Base-by-base conservation (phyloP, 2,888 invertebrate genomes). In the Timema cristinae region DNA sequence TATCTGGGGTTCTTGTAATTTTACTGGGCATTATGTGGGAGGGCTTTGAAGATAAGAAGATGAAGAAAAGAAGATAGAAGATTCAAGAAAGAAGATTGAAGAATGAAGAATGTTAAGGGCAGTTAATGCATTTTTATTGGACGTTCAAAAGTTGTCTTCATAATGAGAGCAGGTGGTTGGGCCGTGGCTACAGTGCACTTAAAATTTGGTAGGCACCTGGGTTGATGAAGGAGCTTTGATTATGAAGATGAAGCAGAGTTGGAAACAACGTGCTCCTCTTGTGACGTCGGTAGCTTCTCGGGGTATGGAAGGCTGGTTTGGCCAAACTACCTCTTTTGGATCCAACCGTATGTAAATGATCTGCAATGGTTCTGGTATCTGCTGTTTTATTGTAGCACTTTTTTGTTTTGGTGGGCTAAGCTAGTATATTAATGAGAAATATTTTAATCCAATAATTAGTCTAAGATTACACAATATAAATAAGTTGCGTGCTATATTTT, bases 51-150 rank as follows among this genome's bases (percentile, higher is more conserved):
- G 73, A 71, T 69, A 82, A 82, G 83, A 84, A 83, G 83, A 75
- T 79, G 79, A 81, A 79, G 79, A 81, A 80, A 81, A 83, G 83
- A 83, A 82, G 82, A 82, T 80, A 81, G 81, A 82, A 82, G 82
- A 82, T 79, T 78, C 80, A 79, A 82, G 81, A 82, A 80, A 81
- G 71, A 73, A 73, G 73, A 68, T 49, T 15, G 66, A 67, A 67
- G 67, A 66, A 66, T 8, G 15, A 63, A 67, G 50, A 49, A 13
- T 67, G 7, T 10, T 5, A 47, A 15, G 68, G 32, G 32, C 32
- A 32, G 32, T 32, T 32, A 32, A 61, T 50, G 56, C 16, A 71
- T 15, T 66, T n/a, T 63, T 70, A 47, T 50, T 66, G 51, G 51
- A 13, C 70, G 56, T 68, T 68, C 10, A 47, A 47, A 50, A 8